A percentile compares a stretch with the other conserved stretches of the same genome.
phyloP scores from a whole-genome alignment of 2,113 vertebrate species.

The Dolichotis patagonum region DNA sequence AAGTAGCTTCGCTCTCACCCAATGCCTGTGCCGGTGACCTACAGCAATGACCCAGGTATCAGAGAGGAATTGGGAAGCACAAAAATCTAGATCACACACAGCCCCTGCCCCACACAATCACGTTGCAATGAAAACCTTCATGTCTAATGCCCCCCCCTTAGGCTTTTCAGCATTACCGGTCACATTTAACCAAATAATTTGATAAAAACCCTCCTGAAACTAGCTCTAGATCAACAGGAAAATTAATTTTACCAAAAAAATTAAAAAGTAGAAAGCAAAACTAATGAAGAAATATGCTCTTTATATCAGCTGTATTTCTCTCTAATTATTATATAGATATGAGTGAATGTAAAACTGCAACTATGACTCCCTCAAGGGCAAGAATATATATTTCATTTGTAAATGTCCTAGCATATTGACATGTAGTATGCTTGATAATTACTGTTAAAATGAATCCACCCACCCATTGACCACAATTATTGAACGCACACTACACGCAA shows the following conservation, averaged over 20 bases:
- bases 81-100: not conserved
- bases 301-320: not conserved
- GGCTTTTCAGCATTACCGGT: not conserved
- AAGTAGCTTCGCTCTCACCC: rapidly evolving
- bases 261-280: slow-evolving; percentile 11
- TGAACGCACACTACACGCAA: not conserved
- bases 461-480: not conserved
- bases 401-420: not conserved
- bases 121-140: not conserved
- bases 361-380: not conserved
- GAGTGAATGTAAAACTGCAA: not conserved
- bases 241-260: not conserved
- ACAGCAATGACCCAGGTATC: no score
- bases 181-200: slow-evolving; percentile 12
- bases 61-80: not conserved
- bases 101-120: not conserved
- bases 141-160: not conserved
- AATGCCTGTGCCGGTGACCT: not conserved
- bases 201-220: not conserved
- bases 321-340: not conserved
- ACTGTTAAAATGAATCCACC: not conserved
- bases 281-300: not conserved
- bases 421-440: not conserved
- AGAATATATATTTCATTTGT: not conserved
- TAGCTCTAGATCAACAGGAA: slow-evolving; percentile 3